Evolutionary conservation across 2,113 vertebrate genomes (phyloP).

Genomic region (Aix galericulata): DNA sequence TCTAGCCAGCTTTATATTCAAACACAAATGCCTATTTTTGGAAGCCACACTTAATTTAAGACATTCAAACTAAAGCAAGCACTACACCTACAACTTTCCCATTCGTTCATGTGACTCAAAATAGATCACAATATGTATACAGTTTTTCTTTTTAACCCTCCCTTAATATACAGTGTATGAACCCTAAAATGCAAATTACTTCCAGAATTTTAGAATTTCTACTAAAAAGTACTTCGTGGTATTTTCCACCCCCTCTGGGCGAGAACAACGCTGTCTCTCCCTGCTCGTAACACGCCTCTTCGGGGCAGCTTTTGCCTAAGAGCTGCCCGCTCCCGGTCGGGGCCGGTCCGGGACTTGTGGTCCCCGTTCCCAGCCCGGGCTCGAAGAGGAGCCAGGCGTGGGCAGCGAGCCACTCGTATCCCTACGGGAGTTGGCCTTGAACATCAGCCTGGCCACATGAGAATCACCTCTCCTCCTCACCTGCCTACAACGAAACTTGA

Average conservation of each 20-base stretch:
- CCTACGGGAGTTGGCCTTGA: constrained; percentile 43
- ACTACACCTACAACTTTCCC: not conserved
- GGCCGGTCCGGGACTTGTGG: not conserved
- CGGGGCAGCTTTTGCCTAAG: not conserved
- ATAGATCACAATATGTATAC: not conserved
- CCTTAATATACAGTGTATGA: not conserved
- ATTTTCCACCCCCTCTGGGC: fast-evolving
- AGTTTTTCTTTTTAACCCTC: not conserved
- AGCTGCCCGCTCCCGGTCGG: not conserved
- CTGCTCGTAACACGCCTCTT: not conserved
- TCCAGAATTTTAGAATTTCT: not conserved
- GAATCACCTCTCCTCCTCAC: not conserved
- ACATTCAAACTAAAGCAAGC: not conserved
- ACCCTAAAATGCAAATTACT: not conserved
- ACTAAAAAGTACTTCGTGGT: not conserved
- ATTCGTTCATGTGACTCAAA: not conserved
- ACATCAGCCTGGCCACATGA: constrained; percentile 22
- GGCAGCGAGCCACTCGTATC: not conserved
- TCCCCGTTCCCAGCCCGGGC: not conserved
- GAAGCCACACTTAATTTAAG: not conserved
- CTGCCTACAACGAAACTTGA: constrained; percentile 1
- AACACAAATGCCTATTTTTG: constrained; percentile 28
- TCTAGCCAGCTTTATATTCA: not conserved
- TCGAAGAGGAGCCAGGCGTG: not conserved
- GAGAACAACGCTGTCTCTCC: not conserved